A percentile compares a stretch with the other conserved stretches of the same genome.
Evolutionary conservation across 2,113 vertebrate species (phyloP).

Genomic region (Rynchops niger): DNA sequence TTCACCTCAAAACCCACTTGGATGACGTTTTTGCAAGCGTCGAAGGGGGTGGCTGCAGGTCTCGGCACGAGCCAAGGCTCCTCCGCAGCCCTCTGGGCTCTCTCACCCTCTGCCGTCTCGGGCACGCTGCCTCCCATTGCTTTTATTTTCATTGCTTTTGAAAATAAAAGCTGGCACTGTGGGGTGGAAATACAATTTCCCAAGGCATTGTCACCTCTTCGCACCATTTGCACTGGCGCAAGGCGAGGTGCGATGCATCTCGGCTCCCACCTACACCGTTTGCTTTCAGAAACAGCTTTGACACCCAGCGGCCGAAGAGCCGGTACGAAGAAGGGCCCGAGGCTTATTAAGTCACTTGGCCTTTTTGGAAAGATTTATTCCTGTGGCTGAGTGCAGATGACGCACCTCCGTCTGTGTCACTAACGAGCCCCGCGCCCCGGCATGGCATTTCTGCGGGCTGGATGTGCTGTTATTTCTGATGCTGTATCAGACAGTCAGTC

Average conservation of each 20-base stretch:
- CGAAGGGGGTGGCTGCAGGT: neutral
- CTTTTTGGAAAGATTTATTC: neutral
- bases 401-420: neutral
- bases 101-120: neutral
- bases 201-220: accelerated
- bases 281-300: neutral
- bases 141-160: neutral
- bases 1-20: neutral
- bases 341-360: neutral
- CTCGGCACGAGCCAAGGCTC: accelerated
- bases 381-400: neutral
- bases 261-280: neutral
- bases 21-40: neutral
- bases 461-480: neutral
- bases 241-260: neutral
- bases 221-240: neutral
- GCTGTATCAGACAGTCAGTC: neutral
- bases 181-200: neutral
- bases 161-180: neutral
- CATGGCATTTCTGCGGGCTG: neutral
- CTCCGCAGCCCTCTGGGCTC: neutral
- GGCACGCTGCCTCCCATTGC: accelerated
- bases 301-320: neutral
- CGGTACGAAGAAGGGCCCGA: neutral
- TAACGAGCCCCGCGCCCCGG: neutral